phyloP scores from a whole-genome alignment of 2,888 invertebrate species.

The Ochlodes sylvanus region DNA sequence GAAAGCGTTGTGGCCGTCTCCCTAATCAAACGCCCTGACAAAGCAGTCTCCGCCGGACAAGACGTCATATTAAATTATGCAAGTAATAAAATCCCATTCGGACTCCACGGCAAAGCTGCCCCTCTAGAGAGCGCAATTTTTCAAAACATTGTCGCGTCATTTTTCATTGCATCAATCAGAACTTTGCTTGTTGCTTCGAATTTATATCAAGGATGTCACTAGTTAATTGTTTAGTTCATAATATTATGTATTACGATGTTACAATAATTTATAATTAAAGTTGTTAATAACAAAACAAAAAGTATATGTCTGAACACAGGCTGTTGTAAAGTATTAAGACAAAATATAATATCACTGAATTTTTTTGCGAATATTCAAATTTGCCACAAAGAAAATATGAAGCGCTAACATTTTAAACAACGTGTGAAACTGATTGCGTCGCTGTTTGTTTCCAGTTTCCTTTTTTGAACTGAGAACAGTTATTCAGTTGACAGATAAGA shows the following conservation, averaged over 20 bases:
- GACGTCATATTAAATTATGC: constrained; percentile 75
- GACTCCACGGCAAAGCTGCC: constrained; percentile 64
- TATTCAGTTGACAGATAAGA: not conserved
- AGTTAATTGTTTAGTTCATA: not conserved
- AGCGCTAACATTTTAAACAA: too few relatives aligned
- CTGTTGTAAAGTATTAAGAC: too few relatives aligned
- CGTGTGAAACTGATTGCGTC: too few relatives aligned
- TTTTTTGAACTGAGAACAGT: not conserved
- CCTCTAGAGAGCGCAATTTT: constrained; percentile 72
- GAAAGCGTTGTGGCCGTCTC: constrained; percentile 60
- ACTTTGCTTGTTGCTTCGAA: constrained; percentile 59
- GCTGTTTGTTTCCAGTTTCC: too few relatives aligned
- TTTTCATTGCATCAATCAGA: constrained; percentile 83
- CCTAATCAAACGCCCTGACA: constrained; percentile 66
- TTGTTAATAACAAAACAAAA: not conserved
- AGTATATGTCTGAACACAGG: too few relatives aligned
- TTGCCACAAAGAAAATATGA: too few relatives aligned
- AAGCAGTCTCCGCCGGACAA: constrained; percentile 51
- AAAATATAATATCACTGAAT: too few relatives aligned
- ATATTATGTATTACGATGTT: constrained; percentile 1
- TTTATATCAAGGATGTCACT: constrained; percentile 63
- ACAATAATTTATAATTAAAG: not conserved
- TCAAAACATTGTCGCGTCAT: constrained; percentile 83
- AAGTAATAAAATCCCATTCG: constrained; percentile 79
- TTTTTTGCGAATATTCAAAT: too few relatives aligned